Base-by-base conservation (phyloP, 2,888 invertebrate genomes). In the Sipha maydis region DNA sequence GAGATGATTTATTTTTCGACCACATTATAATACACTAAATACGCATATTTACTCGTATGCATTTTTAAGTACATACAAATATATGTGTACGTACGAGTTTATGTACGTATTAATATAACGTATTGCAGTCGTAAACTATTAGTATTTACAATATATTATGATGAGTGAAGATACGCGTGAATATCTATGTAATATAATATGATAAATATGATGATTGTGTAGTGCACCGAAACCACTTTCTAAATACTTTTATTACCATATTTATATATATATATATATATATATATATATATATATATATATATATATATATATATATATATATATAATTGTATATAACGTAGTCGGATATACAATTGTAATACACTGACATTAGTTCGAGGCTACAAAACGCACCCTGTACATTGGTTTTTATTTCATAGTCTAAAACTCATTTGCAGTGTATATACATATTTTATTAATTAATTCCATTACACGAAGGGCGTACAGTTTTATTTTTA, bases 221-320 rank as follows among this genome's bases (percentile, higher is more conserved):
- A 67, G 83, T 67, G 84, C 77, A 85, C 85, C 85, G n/a, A 78
- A 69, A 85, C 85, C 85, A 34, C 85, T 85, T 85, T 85, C 85
- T 85, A 85, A 85, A 85, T 85, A 85, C 85, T 78, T 85, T 31
- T 69, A 78, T 41, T 78, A 67, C 54, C 67, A 69, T 69, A 28
- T 17, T 25, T 21, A 34, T 21, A 73, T 21, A 34, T 73, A 38
- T 73, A 34, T 19, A 31, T 73, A 34, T 34, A 34, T 73, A 54
- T n/a, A 69, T 69, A 28, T 17, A 38, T 21, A 34, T 21, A 73
- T 21, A 34, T 73, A 38, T 73, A 34, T 19, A 31, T 73, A 34
- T 34, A 34, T 73, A 54, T 31, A 69, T 69, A 28, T 17, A 38
- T 21, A 34, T 21, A 73, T 21, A 34, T 73, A 38, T 73, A 34